Base-by-base conservation (phyloP, 2,113 vertebrate genomes). In the Grammomys dolichurus region DNA sequence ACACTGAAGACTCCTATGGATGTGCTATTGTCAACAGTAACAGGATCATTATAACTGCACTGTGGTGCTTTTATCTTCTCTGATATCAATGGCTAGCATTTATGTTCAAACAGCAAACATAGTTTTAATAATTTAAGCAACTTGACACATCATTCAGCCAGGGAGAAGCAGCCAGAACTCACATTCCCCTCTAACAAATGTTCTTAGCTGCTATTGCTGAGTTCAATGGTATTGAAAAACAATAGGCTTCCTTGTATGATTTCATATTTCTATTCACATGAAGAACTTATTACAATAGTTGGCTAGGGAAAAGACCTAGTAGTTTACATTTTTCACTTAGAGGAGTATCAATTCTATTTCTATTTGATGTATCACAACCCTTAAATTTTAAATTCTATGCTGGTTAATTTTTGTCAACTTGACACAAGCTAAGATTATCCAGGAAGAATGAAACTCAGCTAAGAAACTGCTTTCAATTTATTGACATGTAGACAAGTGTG, bases 371-470 rank as follows among this genome's bases (percentile, higher is more conserved):
- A 60, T 91, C 28, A 63, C 7, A 91, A 75, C 69, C 91, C 56
- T 43, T 72, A 43, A 54, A 6, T 76, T 97, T 56, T n/a, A 95
- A 9, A 54, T 88, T 97, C 94, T 75, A 92, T 36, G 28, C 14
- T 82, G n/a, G 3, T 31, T 63, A 43, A 13, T 17, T 63, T 82
- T 82, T 17, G 22, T 26, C 80, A 84, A 31, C n/a, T 84, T 28
- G 24, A 43, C 13, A 43, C n/a, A 84, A 40, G 1, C 56, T 43
- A 63, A n/a, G 10, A 22, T 84, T 28, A 63, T 84, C 24, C 63
- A 14, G 22, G 58, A 84, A 43, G 56, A 84, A 22, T 13, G 24
- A 63, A 28, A 4, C n/a, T 63, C 12, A 43, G 3, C 20, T 82
- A 60, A 84, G 56, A 63, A 43, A 63, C 60, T 43, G 7, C 56